These are phyloP conservation scores for Bembecia ichneumoniformis DNA, from an alignment of 2,888 invertebrate genomes.

Conservation along the genomic window DNA sequence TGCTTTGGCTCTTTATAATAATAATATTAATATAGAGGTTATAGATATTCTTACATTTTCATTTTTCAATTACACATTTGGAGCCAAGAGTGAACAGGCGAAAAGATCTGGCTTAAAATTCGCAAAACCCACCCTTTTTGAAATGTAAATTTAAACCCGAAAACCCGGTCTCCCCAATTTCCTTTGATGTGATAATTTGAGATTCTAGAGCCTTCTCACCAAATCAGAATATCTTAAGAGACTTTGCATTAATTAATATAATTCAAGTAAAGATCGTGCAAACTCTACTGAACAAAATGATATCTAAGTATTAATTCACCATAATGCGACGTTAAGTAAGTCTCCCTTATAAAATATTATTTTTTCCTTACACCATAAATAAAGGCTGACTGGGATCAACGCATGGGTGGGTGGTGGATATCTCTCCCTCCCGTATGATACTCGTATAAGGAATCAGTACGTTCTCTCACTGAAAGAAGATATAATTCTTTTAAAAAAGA, in stretches of 20 bases:
- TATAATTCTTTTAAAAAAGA: too few relatives aligned
- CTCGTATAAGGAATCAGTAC: too few relatives aligned
- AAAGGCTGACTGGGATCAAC: constrained; percentile 25
- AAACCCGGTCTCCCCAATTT: constrained; percentile 36
- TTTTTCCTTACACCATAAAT: constrained; percentile 25
- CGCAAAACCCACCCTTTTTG: constrained; percentile 42
- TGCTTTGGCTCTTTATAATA: too few relatives aligned
- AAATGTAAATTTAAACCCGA: constrained; percentile 61
- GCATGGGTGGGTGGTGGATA: constrained; percentile 28
- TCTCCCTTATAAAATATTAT: constrained; percentile 20
- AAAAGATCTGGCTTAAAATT: constrained; percentile 20
- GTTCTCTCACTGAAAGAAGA: too few relatives aligned
- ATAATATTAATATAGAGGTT: too few relatives aligned
- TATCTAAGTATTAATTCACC: constrained; percentile 9
- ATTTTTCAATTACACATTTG: too few relatives aligned
- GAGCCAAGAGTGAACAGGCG: too few relatives aligned
- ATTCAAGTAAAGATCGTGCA: constrained; percentile 12
- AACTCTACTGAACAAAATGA: constrained; percentile 2
- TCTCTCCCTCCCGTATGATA: constrained; percentile 11
- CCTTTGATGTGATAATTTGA: constrained; percentile 65
- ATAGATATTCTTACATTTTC: too few relatives aligned
- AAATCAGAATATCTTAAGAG: constrained; percentile 23
- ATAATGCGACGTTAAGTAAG: constrained; percentile 11
- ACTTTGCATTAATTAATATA: constrained; percentile 43
- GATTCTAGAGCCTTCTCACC: constrained; percentile 33